These are phyloP conservation scores for Pipistrellus nathusii DNA, from an alignment of 2,797 vertebrate species.

Conservation along the genomic window DNA sequence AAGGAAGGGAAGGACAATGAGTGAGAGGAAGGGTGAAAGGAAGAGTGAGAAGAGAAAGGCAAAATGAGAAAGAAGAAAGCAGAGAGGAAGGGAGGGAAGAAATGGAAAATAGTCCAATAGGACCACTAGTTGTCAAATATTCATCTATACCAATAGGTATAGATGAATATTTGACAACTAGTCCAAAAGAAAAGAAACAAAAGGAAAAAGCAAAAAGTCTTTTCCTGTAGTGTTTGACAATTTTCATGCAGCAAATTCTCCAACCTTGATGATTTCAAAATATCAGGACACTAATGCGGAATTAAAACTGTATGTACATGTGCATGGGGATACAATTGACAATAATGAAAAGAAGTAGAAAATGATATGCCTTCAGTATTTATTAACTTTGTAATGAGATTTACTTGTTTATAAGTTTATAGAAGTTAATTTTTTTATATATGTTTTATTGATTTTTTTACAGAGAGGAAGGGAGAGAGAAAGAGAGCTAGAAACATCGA, in stretches of 20 bases:
- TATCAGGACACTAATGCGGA: background rate
- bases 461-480: too few relatives aligned
- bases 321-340: background rate
- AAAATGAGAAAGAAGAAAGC: background rate
- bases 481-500: too few relatives aligned
- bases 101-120: background rate
- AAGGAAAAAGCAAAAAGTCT: background rate
- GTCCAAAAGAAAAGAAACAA: background rate
- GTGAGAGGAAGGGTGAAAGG: background rate
- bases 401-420: background rate
- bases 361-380: background rate
- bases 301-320: background rate
- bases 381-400: background rate
- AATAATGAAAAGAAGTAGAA: background rate
- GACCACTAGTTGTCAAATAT: too few relatives aligned
- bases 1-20: too few relatives aligned
- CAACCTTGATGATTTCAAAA: background rate
- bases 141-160: too few relatives aligned
- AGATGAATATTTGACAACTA: background rate
- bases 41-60: background rate
- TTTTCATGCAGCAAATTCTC: background rate
- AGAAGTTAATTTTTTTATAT: background rate
- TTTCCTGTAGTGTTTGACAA: background rate
- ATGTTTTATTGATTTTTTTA: too few relatives aligned
- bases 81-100: background rate